Evolutionary conservation across 2,888 invertebrate species (phyloP), one percentile per base, ranked within the genome.

Genomic region (Hemithea aestivaria): DNA sequence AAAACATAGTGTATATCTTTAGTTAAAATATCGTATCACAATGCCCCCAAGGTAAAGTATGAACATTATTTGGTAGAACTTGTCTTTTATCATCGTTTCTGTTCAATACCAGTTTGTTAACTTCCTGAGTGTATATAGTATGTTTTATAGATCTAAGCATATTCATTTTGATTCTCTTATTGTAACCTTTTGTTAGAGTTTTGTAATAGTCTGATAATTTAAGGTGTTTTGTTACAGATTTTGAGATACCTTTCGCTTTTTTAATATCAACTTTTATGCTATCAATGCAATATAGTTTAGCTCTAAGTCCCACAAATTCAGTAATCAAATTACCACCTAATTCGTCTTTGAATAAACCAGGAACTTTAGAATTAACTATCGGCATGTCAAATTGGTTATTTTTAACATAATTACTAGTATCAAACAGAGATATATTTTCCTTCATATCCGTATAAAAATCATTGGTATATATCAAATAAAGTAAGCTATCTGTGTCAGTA

Each of bases 211-310:
- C n/a, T n/a, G n/a, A n/a, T n/a, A n/a, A n/a, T n/a, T n/a, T n/a
- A n/a, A n/a, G n/a, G n/a, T n/a, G n/a, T 27, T 12, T 27, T 7
- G 11, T 27, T 7, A 12, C n/a, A 12, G n/a, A n/a, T n/a, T n/a
- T n/a, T n/a, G n/a, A n/a, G n/a, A n/a, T n/a, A n/a, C n/a, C n/a
- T n/a, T n/a, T 16, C 12, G 27, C 27, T 27, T 27, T 27, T 27
- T 27, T 11, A 27, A 7, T 27, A 12, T 5, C n/a, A 12, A n/a
- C 6, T 11, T 11, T 27, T 12, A 7, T 16, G n/a, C 12, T 27
- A 12, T 27, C 16, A n/a, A 45, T 27, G 31, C 34, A 45, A 20
- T 40, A 38, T 6, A 43, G 31, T 35, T 45, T 44, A 20, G 44
- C 35, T 20, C 44, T 31, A 11, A 44, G 22, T 1, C 42, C 42